Percentiles rank a stretch among this genome's conserved stretches.
Conservation (phyloP, 2,113 vertebrate species). For the Geococcyx californianus region DNA sequence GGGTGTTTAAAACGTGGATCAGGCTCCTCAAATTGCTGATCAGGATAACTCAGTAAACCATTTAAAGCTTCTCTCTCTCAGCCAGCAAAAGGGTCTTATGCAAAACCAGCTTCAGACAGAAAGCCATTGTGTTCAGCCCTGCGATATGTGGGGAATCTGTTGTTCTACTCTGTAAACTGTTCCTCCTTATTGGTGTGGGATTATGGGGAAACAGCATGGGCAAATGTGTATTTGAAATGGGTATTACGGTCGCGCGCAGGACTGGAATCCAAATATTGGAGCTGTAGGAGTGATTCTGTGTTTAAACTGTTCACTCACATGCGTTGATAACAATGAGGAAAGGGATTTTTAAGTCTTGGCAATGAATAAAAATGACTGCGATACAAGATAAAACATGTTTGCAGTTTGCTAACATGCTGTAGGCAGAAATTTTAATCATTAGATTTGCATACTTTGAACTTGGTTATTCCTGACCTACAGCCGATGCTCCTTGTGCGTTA, state of each 20-base stretch:
- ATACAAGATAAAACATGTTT: conserved; percentile 46
- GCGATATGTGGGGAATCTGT: not conserved
- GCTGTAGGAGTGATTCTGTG: not conserved
- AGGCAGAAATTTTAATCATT: not conserved
- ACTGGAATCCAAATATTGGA: not conserved
- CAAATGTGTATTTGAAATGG: not conserved
- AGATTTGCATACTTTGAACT: conserved; percentile 37
- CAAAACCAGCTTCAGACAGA: not conserved
- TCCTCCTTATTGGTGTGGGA: not conserved
- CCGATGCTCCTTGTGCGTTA: not conserved
- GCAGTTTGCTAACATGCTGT: not conserved
- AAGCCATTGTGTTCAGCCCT: not conserved
- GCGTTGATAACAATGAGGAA: not conserved
- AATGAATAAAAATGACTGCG: not conserved
- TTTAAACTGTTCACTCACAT: not conserved
- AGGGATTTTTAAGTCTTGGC: not conserved
- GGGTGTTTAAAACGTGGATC: not conserved
- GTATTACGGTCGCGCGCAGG: fast-evolving
- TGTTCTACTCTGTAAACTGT: not conserved
- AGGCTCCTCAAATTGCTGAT: not conserved
- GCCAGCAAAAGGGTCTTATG: not conserved
- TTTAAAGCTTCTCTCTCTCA: not conserved
- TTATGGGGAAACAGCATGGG: not conserved
- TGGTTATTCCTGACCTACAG: not conserved
- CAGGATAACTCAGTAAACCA: not conserved